Evolutionary conservation across 2,888 invertebrate species (phyloP).

Genomic region (Eugnorisma glareosa): DNA sequence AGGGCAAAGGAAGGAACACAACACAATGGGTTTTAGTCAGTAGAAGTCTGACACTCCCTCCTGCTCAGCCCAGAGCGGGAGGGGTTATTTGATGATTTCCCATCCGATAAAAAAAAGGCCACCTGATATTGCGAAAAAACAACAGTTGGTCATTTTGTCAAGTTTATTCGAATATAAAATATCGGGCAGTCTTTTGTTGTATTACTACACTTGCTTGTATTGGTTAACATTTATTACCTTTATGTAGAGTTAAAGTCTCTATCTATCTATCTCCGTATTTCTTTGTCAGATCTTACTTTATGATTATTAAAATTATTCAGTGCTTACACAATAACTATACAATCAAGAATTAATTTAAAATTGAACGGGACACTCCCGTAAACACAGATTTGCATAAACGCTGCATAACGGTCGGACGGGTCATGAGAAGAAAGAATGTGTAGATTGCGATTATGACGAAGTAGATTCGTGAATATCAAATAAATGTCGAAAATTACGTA

Average conservation of each 20-base stretch:
- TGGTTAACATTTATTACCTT: no score
- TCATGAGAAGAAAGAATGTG: slow-evolving; percentile 29
- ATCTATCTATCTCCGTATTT: neutral
- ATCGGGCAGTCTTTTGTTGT: no score
- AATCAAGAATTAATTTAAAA: slow-evolving; percentile 27
- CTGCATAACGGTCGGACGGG: slow-evolving; percentile 6
- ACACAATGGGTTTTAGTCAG: no score
- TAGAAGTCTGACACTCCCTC: no score
- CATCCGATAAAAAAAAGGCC: no score
- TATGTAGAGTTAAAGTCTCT: neutral
- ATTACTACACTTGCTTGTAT: no score
- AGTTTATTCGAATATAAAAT: no score
- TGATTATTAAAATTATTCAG: neutral
- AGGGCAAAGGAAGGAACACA: no score
- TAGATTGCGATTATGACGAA: slow-evolving; percentile 35
- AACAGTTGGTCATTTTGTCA: no score
- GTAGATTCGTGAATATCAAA: slow-evolving; percentile 34
- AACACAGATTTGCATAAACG: slow-evolving; percentile 31
- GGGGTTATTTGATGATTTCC: no score
- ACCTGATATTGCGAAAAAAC: no score
- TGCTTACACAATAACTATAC: slow-evolving; percentile 10
- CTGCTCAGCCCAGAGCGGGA: no score
- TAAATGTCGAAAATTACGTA: slow-evolving; percentile 55
- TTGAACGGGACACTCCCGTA: slow-evolving; percentile 9
- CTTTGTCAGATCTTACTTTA: neutral